phyloP scores from a whole-genome alignment of 2,113 vertebrate species.

The Phyllostomus hastatus region DNA sequence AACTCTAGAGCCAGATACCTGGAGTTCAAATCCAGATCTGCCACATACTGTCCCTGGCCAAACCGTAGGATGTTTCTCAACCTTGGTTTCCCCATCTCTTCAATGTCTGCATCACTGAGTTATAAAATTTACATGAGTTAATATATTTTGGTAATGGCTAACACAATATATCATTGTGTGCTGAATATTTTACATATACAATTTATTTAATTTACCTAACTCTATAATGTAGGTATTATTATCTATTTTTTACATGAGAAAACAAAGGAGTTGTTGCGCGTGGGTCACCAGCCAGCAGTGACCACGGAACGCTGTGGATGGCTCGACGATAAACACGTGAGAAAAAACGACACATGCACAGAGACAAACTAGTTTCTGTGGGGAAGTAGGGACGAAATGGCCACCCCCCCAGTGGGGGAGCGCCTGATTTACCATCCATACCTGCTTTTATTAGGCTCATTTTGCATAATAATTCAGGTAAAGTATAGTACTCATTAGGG shows the following conservation, averaged over 20 bases:
- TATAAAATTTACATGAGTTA: neutral
- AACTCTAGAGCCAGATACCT: rapidly evolving
- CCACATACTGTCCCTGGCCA: neutral
- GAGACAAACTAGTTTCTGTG: too few species aligned
- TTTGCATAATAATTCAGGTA: too few species aligned
- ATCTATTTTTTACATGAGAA: neutral
- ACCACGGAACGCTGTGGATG: too few species aligned
- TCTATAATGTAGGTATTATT: neutral
- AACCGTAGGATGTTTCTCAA: neutral
- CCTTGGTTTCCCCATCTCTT: neutral
- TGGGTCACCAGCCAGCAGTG: too few species aligned
- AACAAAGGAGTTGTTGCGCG: neutral
- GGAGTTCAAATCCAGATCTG: neutral
- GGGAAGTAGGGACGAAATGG: too few species aligned
- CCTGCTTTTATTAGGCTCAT: too few species aligned
- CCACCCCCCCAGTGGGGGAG: too few species aligned
- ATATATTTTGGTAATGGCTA: neutral
- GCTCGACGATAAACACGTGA: too few species aligned
- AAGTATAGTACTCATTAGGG: too few species aligned
- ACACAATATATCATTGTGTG: neutral
- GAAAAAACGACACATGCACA: too few species aligned
- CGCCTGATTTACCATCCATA: too few species aligned
- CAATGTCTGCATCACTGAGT: neutral
- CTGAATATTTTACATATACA: neutral
- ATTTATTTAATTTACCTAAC: neutral